A percentile compares a stretch with the other conserved stretches of the same genome.
These are phyloP conservation scores for roundworm (Caenorhabditis elegans) DNA, from an alignment of 1,140 invertebrate species.

Conservation along the genomic window DNA sequence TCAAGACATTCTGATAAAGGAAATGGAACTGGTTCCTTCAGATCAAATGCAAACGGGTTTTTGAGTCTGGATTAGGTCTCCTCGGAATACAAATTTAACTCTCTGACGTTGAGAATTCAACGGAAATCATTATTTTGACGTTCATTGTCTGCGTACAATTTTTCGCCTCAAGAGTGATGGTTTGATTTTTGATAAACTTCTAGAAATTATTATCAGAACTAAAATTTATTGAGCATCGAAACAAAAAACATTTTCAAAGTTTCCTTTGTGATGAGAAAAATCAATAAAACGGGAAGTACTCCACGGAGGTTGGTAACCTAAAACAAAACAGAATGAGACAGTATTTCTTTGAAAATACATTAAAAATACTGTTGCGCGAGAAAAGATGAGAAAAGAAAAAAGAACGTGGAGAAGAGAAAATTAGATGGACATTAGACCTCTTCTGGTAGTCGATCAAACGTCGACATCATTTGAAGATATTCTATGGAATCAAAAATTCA, in stretches of 20 bases:
- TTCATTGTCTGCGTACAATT: not conserved
- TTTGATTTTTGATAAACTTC: conserved; percentile 24
- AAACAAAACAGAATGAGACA: not conserved
- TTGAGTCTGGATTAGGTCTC: not conserved
- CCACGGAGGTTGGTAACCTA: not conserved
- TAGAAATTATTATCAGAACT: too few relatives aligned
- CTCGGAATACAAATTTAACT: conserved; percentile 11
- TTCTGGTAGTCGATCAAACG: conserved; percentile 1
- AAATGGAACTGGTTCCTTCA: conserved; percentile 23
- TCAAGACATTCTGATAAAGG: too few relatives aligned
- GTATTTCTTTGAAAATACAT: not conserved
- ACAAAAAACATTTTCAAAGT: too few relatives aligned
- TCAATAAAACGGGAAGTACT: not conserved
- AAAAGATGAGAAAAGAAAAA: not conserved
- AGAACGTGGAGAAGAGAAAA: not conserved
- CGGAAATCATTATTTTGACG: not conserved
- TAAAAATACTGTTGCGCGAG: not conserved
- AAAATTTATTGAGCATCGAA: too few relatives aligned
- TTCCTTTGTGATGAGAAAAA: not conserved
- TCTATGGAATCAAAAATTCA: not conserved
- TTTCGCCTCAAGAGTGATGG: not conserved
- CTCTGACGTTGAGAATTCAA: conserved; percentile 10
- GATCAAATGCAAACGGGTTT: conserved; percentile 10
- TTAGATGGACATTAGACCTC: not conserved
- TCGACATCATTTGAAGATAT: conserved; percentile 11